Percentiles rank a stretch among this genome's conserved stretches.
phyloP scores from a whole-genome alignment of 2,888 invertebrate genomes.

The Saturnia pavonia region DNA sequence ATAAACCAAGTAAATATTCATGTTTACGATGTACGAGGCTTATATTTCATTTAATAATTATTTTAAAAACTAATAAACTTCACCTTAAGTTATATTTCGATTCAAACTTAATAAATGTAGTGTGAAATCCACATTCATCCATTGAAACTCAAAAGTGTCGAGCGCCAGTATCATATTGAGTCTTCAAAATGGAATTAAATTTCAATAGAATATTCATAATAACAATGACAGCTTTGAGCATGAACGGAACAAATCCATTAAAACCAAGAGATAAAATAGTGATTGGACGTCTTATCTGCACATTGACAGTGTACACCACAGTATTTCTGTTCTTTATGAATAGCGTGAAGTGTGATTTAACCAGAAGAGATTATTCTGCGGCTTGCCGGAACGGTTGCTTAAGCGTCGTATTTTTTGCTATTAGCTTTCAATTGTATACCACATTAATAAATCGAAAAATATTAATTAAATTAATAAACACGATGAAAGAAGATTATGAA shows the following conservation, averaged over 20 bases:
- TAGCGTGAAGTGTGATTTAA: slow-evolving; percentile 32
- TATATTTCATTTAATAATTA: too few species aligned
- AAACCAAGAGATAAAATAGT: slow-evolving; percentile 32
- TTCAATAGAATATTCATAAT: slow-evolving; percentile 35
- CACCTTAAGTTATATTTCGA: background rate
- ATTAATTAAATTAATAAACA: slow-evolving; percentile 36
- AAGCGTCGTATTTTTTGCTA: slow-evolving; percentile 22
- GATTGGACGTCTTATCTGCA: slow-evolving; percentile 24
- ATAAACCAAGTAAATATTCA: too few species aligned
- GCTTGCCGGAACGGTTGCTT: slow-evolving; percentile 34
- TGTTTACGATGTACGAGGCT: too few species aligned
- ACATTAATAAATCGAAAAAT: slow-evolving; percentile 36
- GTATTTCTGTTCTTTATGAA: slow-evolving; percentile 25
- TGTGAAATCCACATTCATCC: background rate
- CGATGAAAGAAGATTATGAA: slow-evolving; percentile 45
- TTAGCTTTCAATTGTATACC: slow-evolving; percentile 28
- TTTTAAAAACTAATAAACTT: background rate
- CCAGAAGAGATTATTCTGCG: slow-evolving; percentile 29
- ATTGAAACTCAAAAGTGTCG: background rate
- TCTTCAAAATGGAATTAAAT: slow-evolving; percentile 31
- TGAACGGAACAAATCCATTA: slow-evolving; percentile 31
- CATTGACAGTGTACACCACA: slow-evolving; percentile 23
- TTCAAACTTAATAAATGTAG: background rate
- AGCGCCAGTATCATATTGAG: background rate
- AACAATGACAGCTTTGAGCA: slow-evolving; percentile 25